These are phyloP conservation scores for Pseudorhombus dupliciocellatus DNA, from an alignment of 2,113 vertebrate genomes.

Conservation along the genomic window DNA sequence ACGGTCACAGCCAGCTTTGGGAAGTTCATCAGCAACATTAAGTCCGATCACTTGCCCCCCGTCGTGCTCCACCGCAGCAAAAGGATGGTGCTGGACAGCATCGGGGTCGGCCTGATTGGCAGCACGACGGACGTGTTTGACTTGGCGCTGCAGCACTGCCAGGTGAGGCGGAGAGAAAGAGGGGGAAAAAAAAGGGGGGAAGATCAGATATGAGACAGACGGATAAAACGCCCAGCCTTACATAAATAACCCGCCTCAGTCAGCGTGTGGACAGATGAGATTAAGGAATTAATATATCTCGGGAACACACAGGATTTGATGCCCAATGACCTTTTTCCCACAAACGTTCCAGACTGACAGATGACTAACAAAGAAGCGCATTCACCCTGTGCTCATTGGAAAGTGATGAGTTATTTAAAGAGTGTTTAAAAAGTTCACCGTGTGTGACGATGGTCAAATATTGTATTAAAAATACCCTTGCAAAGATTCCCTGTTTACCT, in stretches of 20 bases:
- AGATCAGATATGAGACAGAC: constrained; percentile 12
- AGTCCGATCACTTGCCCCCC: constrained; percentile 80
- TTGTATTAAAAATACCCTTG: not conserved
- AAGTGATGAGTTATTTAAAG: not conserved
- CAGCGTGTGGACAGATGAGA: constrained; percentile 16
- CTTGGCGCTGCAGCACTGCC: constrained; percentile 84
- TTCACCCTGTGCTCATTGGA: constrained; percentile 14
- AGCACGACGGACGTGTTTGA: constrained; percentile 86
- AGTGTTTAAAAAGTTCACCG: not conserved
- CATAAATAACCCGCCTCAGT: not conserved
- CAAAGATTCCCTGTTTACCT: constrained; percentile 18
- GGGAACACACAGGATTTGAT: not conserved
- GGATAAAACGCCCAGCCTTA: constrained; percentile 25
- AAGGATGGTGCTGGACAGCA: constrained; percentile 90
- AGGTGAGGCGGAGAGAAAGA: constrained; percentile 73
- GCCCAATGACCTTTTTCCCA: constrained; percentile 16
- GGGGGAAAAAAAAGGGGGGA: not conserved
- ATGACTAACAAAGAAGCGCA: constrained; percentile 35
- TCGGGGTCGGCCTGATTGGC: constrained; percentile 88
- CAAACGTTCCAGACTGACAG: not conserved
- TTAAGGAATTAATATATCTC: not conserved
- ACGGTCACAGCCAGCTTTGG: constrained; percentile 87
- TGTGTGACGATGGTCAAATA: not conserved
- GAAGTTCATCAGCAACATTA: constrained; percentile 82
- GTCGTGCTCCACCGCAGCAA: constrained; percentile 84